Percentiles rank a stretch among this genome's conserved stretches.
phyloP scores from a whole-genome alignment of 2,113 vertebrate genomes.

The Colius striatus region DNA sequence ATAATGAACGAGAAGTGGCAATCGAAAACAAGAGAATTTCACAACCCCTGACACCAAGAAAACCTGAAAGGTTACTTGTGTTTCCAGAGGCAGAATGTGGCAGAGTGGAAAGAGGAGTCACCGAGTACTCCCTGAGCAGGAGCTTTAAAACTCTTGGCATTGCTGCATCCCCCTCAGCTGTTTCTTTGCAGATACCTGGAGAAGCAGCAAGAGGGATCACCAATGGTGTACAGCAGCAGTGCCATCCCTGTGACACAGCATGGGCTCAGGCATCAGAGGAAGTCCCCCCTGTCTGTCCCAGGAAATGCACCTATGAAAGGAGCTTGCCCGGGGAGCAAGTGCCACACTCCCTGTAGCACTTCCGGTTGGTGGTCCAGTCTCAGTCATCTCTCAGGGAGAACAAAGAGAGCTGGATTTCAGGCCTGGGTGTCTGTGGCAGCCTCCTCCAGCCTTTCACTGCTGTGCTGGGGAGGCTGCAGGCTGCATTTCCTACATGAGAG shows the following conservation, averaged over 20 bases:
- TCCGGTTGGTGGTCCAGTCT: neutral
- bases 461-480: neutral
- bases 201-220: neutral
- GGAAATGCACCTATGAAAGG: too few species aligned
- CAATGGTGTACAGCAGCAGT: neutral
- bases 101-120: neutral
- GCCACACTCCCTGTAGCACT: rapidly evolving
- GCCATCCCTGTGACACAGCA: neutral
- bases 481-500: neutral
- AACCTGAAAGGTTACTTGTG: rapidly evolving
- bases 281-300: rapidly evolving
- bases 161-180: neutral
- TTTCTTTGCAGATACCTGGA: neutral
- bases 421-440: neutral
- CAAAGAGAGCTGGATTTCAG: neutral
- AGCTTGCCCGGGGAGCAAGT: neutral
- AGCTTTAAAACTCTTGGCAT: neutral
- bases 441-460: neutral
- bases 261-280: too few species aligned
- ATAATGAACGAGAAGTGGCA: rapidly evolving
- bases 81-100: neutral
- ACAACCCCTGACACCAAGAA: neutral
- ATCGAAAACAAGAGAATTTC: neutral
- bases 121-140: neutral
- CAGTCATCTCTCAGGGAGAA: neutral